A percentile compares a stretch with the other conserved stretches of the same genome.
Evolutionary conservation across 2,797 vertebrate species (phyloP).

Genomic region (Poeciliopsis gracilis): DNA sequence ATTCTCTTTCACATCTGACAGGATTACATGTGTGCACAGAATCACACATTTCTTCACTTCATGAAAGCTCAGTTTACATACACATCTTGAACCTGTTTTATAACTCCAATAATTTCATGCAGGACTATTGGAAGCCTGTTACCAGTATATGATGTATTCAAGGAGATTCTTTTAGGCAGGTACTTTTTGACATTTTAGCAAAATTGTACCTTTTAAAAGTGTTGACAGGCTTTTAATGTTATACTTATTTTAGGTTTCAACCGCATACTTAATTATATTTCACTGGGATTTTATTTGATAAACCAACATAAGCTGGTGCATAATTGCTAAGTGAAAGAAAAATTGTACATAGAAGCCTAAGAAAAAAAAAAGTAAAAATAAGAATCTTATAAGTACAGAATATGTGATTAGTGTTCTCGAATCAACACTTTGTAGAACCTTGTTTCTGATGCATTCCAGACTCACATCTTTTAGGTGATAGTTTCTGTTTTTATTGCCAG

Average conservation of each 20-base stretch:
- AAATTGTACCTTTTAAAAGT: neutral
- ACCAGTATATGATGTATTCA: neutral
- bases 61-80: conserved; percentile 33
- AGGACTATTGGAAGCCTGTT: neutral
- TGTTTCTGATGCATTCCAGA: neutral
- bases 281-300: neutral
- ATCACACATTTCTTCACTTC: conserved; percentile 56
- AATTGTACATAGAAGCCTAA: neutral
- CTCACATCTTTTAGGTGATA: neutral
- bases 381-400: neutral
- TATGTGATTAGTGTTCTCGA: neutral
- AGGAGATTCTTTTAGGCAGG: conserved; percentile 1
- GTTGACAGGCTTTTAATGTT: neutral
- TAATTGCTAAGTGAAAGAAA: neutral
- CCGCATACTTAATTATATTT: neutral
- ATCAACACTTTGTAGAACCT: neutral
- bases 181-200: neutral
- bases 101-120: conserved; percentile 20
- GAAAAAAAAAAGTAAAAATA: neutral
- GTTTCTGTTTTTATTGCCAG: neutral
- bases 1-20: conserved; percentile 60
- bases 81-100: conserved; percentile 27
- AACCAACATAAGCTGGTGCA: neutral
- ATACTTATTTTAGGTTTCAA: neutral
- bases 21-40: conserved; percentile 53